Evolutionary conservation across 2,113 vertebrate genomes (phyloP).

Genomic region (Parus major): DNA sequence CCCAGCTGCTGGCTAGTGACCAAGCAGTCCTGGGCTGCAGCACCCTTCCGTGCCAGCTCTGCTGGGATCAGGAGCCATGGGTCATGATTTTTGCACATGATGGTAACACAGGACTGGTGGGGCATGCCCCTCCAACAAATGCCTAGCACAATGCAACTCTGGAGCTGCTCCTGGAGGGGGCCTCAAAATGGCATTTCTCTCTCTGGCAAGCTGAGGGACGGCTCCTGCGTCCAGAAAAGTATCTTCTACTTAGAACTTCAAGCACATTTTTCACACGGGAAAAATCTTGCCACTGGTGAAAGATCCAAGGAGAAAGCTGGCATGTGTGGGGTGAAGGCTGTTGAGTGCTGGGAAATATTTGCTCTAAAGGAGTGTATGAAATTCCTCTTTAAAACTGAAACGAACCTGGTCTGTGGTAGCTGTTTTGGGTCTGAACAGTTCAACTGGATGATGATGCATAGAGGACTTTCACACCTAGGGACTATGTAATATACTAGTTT

Average conservation of each 20-base stretch:
- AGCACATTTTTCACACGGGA: conserved; percentile 37
- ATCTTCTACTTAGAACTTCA: not conserved
- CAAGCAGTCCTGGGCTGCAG: not conserved
- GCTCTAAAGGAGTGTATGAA: not conserved
- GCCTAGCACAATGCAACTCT: fast-evolving
- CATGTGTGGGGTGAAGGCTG: fast-evolving
- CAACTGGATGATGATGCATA: not conserved
- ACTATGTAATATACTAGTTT: not conserved
- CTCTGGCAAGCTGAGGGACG: not conserved
- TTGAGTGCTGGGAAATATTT: not conserved
- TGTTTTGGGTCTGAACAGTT: not conserved
- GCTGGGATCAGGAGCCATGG: not conserved
- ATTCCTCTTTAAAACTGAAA: not conserved
- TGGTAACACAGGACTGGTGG: fast-evolving
- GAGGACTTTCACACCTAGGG: not conserved
- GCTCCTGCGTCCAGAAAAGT: fast-evolving
- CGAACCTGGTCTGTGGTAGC: not conserved
- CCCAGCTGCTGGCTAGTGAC: not conserved
- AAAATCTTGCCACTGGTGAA: not conserved
- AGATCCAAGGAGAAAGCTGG: not conserved
- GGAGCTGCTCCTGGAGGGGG: not conserved
- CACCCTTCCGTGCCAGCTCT: not conserved
- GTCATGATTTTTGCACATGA: not conserved
- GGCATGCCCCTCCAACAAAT: not conserved
- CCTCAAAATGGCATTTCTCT: fast-evolving